A percentile compares a stretch with the other conserved stretches of the same genome.
Conservation (phyloP, 2,888 invertebrate species). For the Mactromeris polynyma region DNA sequence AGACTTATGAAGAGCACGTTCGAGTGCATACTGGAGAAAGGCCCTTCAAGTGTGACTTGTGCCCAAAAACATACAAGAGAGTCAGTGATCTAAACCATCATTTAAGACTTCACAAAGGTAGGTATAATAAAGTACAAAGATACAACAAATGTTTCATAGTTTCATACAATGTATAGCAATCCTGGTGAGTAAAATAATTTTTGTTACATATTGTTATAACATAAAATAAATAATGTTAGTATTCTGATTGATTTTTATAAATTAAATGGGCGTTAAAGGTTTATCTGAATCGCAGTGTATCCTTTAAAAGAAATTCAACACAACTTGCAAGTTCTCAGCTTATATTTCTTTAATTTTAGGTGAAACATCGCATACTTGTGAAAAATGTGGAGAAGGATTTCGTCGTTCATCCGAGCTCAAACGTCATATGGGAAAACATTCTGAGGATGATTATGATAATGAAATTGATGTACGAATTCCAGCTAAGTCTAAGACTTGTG, state of each 20-base stretch:
- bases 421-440: constrained; percentile 56
- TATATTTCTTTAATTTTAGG: constrained; percentile 41
- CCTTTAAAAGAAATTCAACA: too few relatives aligned
- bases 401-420: constrained; percentile 64
- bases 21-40: constrained; percentile 67
- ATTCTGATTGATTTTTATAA: too few relatives aligned
- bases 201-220: too few relatives aligned
- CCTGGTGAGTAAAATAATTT: too few relatives aligned
- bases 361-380: constrained; percentile 64
- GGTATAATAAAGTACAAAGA: not conserved
- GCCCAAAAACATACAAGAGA: constrained; percentile 65
- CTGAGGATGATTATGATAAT: not conserved
- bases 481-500: constrained; percentile 33
- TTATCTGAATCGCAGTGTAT: too few relatives aligned
- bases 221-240: too few relatives aligned
- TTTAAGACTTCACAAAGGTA: constrained; percentile 64
- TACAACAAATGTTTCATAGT: too few relatives aligned
- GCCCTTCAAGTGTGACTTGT: constrained; percentile 62
- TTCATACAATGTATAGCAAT: too few relatives aligned
- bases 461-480: not conserved
- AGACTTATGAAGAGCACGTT: constrained; percentile 65
- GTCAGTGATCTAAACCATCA: constrained; percentile 67
- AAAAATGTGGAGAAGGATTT: constrained; percentile 65
- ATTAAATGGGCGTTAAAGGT: too few relatives aligned
- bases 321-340: too few relatives aligned